Percentiles rank a stretch among this genome's conserved stretches.
These are phyloP conservation scores for Lithophane ornitopus DNA, from an alignment of 2,888 invertebrate species.

Conservation along the genomic window DNA sequence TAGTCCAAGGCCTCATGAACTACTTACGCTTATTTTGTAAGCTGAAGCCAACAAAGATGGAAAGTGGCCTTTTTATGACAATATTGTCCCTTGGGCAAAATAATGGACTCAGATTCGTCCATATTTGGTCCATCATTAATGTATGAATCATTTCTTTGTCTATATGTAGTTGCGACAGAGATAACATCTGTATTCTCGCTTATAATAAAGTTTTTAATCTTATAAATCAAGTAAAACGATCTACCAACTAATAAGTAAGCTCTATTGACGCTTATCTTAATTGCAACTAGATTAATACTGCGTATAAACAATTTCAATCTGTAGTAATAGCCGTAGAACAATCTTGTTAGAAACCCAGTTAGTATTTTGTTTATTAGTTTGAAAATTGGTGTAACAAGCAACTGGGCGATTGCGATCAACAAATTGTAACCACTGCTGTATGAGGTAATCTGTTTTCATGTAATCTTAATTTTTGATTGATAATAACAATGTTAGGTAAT, in stretches of 20 bases:
- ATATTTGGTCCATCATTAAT: slow-evolving; percentile 6
- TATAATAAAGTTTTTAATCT: slow-evolving; percentile 34
- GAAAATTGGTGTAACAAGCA: slow-evolving; percentile 51
- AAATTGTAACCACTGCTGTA: slow-evolving; percentile 19
- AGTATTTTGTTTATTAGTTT: slow-evolving; percentile 42
- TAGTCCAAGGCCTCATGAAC: slow-evolving; percentile 80
- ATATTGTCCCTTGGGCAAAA: slow-evolving; percentile 33
- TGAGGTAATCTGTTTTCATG: slow-evolving; percentile 43
- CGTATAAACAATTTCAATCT: slow-evolving; percentile 38
- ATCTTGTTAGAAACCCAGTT: slow-evolving; percentile 49
- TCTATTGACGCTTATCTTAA: slow-evolving; percentile 47
- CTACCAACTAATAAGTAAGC: slow-evolving; percentile 12
- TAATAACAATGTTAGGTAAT: slow-evolving; percentile 35
- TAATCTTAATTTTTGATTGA: slow-evolving; percentile 29
- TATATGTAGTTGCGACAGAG: background rate
- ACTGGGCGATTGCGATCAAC: slow-evolving; percentile 32
- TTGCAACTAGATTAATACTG: slow-evolving; percentile 40
- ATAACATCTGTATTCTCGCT: slow-evolving; percentile 9
- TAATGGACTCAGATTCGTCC: slow-evolving; percentile 12
- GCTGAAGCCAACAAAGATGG: slow-evolving; percentile 64
- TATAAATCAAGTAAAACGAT: slow-evolving; percentile 17
- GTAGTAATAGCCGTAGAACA: slow-evolving; percentile 45
- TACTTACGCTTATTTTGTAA: slow-evolving; percentile 70
- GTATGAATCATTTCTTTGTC: slow-evolving; percentile 25
- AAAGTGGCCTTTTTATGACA: slow-evolving; percentile 33